Base-by-base conservation (phyloP, 2,888 invertebrate genomes). In the Eubasilissa splendida region DNA sequence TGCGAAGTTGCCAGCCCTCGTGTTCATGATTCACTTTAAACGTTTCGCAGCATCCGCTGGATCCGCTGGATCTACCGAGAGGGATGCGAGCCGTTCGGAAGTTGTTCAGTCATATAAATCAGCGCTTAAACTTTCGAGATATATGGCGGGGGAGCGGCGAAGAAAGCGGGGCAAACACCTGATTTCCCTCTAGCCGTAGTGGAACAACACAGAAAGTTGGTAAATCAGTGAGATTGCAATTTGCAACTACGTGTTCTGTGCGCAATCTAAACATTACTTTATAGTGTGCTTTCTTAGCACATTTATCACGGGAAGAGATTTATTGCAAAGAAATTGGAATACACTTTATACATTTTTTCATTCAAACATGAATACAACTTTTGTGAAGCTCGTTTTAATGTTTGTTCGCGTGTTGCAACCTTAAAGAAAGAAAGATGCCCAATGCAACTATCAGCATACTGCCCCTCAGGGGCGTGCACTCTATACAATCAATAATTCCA, bases 41-140 rank as follows among this genome's bases (percentile, higher is more conserved):
- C 50, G 42, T 31, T 58, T 73, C 71, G n/a, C 71, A 73, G 58
- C 42, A n/a, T 73, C 71, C 71, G 58, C 42, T 42, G 42, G 56
- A n/a, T 73, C 71, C 71, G 58, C 42, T 42, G 42, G 56, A 73
- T 56, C 71, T 56, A 42, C 42, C 60, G 59, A 75, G 60, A 52
- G 22, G 22, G 53, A 75, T 60, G 42, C 75, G 50, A 56, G 75
- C 22, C 75, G 60, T 75, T 50, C 59, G 75, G 75, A 75, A 75
- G 75, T 75, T 75, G 75, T 75, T 75, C 59, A 14, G 50, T 52
- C 60, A 75, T 50, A 75, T 75, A 75, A 75, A 75, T 75, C 75
- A 52, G 53, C 60, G 59, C 75, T 75, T 75, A 52, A 75, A 75
- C 52, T 75, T 60, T 50, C 42, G 14, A 75, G 75, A 60, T 60